Conservation (phyloP, 2,888 invertebrate genomes). For the Xanthostigma xanthostigma region DNA sequence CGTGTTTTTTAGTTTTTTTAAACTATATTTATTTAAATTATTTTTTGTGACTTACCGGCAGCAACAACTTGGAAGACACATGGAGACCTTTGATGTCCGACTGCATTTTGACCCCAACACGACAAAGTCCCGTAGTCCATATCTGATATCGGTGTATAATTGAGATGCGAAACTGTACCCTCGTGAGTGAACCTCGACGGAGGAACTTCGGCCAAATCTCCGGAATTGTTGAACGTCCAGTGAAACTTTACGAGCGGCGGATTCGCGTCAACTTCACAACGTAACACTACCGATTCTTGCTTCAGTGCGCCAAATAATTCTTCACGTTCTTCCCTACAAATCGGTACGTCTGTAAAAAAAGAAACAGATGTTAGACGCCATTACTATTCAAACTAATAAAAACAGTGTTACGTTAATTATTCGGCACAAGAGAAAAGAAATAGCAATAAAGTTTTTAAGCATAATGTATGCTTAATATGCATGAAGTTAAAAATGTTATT, state of each 20-base stretch:
- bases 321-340: conserved; percentile 61
- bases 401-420: no score
- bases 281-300: conserved; percentile 72
- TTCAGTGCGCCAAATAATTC: conserved; percentile 76
- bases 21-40: not conserved
- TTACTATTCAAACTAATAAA: no score
- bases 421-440: no score
- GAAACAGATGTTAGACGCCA: not conserved
- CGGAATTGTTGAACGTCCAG: conserved; percentile 88
- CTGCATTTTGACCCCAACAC: conserved; percentile 72
- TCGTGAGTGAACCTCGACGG: conserved; percentile 48
- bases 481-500: no score
- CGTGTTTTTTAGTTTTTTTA: no score
- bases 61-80: conserved; percentile 77
- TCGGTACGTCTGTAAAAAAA: conserved; percentile 49
- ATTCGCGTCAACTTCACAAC: conserved; percentile 79
- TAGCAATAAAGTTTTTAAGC: no score
- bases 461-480: no score
- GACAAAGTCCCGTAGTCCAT: conserved; percentile 81
- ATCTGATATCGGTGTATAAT: conserved; percentile 75
- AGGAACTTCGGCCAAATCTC: conserved; percentile 67
- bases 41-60: conserved; percentile 43
- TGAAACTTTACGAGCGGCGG: conserved; percentile 74
- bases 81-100: conserved; percentile 69
- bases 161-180: conserved; percentile 54